Percentiles rank a stretch among this genome's conserved stretches.
These are phyloP conservation scores for Idaea aversata DNA, from an alignment of 2,888 invertebrate species.

Conservation along the genomic window DNA sequence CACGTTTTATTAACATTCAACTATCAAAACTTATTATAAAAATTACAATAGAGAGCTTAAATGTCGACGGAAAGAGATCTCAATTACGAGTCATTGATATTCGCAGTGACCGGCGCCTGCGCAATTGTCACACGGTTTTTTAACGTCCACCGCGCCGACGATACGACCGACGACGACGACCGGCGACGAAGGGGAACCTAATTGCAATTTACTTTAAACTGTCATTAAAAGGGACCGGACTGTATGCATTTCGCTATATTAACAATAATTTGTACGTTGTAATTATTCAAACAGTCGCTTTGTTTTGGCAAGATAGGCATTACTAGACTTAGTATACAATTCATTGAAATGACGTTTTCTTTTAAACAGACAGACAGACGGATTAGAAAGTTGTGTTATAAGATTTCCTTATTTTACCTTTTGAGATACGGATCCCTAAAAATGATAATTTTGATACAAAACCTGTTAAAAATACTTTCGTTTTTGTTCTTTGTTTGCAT, in stretches of 20 bases:
- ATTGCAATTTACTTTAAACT: not conserved
- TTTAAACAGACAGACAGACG: too few species aligned
- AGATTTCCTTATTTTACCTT: too few species aligned
- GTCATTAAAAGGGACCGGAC: not conserved
- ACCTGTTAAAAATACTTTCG: too few species aligned
- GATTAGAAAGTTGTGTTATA: too few species aligned
- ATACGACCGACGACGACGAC: too few species aligned
- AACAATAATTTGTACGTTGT: not conserved
- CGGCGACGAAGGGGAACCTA: not conserved
- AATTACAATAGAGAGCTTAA: not conserved
- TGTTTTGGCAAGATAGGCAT: too few species aligned
- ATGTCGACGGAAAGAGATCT: not conserved
- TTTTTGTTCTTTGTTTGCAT: too few species aligned
- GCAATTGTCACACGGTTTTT: not conserved
- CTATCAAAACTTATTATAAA: not conserved
- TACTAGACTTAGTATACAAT: too few species aligned
- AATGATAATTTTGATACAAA: too few species aligned
- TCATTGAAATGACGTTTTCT: too few species aligned
- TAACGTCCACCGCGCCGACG: not conserved
- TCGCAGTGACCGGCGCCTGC: not conserved
- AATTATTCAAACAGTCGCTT: not conserved
- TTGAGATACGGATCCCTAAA: too few species aligned
- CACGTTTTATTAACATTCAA: too few species aligned
- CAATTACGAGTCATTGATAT: not conserved
- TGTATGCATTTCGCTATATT: not conserved